Percentiles rank a stretch among this genome's conserved stretches.
phyloP scores from a whole-genome alignment of 2,797 vertebrate species.

The Anguilla obscura region DNA sequence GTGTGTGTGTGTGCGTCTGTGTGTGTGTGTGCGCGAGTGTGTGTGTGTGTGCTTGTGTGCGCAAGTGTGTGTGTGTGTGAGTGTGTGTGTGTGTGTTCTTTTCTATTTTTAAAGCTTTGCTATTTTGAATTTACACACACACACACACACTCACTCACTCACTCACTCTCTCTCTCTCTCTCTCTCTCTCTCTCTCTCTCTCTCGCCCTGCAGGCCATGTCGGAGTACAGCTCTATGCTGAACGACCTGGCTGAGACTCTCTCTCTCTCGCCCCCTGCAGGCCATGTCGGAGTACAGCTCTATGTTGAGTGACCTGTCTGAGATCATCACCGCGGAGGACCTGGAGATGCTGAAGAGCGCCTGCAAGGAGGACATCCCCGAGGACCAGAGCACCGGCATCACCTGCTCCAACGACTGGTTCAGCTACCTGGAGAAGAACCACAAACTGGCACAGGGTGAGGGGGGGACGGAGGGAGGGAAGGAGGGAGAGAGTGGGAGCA shows the following conservation, averaged over 20 bases:
- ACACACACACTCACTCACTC: not conserved
- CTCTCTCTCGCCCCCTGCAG: too few relatives aligned
- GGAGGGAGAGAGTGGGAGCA: slow-evolving; percentile 66
- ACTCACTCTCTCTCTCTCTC: not conserved
- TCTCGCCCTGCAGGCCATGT: too few relatives aligned
- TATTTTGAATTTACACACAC: too few relatives aligned
- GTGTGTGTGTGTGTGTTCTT: not conserved
- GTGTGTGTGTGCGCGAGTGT: not conserved
- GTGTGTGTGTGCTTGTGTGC: not conserved
- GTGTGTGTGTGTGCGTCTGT: not conserved
- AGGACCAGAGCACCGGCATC: slow-evolving; percentile 87
- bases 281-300: slow-evolving; percentile 69
- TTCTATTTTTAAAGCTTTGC: too few relatives aligned
- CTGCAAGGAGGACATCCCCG: slow-evolving; percentile 93
- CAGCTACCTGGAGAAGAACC: slow-evolving; percentile 88
- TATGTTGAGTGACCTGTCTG: slow-evolving; percentile 85
- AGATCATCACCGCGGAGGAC: slow-evolving; percentile 92
- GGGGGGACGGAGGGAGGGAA: not conserved
- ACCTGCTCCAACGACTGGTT: slow-evolving; percentile 90
- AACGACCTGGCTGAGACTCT: too few relatives aligned
- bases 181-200: not conserved
- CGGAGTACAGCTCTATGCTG: too few relatives aligned
- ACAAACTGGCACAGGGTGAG: slow-evolving; percentile 88
- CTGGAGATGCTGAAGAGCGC: slow-evolving; percentile 92
- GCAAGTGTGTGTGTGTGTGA: not conserved